A percentile compares a stretch with the other conserved stretches of the same genome.
phyloP scores from a whole-genome alignment of 2,888 invertebrate genomes.

The Agriotes lineatus region DNA sequence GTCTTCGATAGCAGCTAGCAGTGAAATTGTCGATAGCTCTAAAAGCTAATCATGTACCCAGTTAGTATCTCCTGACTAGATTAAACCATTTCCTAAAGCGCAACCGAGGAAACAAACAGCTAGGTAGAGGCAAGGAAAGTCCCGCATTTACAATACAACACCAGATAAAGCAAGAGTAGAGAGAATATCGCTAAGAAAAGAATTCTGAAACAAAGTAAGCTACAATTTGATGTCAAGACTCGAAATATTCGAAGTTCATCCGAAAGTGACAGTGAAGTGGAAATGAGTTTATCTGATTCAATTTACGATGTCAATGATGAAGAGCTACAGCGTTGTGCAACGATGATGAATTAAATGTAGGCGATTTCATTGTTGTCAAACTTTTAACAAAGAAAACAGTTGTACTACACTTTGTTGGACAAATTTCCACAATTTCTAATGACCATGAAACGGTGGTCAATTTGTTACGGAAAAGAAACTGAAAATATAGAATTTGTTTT shows the following conservation, averaged over 20 bases:
- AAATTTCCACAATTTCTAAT: slow-evolving; percentile 24
- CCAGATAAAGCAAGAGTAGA: slow-evolving; percentile 18
- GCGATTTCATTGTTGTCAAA: slow-evolving; percentile 15
- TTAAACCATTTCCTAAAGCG: slow-evolving; percentile 11
- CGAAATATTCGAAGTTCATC: slow-evolving; percentile 21
- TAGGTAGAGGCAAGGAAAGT: not conserved
- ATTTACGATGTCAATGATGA: slow-evolving; percentile 23
- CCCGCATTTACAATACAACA: slow-evolving; percentile 8
- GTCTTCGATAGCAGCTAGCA: slow-evolving; percentile 1
- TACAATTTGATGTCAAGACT: slow-evolving; percentile 24
- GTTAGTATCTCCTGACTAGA: not conserved
- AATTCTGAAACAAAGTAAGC: not conserved
- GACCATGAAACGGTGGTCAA: slow-evolving; percentile 11
- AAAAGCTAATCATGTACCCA: not conserved
- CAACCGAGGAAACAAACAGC: slow-evolving; percentile 8
- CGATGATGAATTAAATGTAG: slow-evolving; percentile 21
- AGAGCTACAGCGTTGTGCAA: slow-evolving; percentile 22
- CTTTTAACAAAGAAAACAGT: slow-evolving; percentile 23
- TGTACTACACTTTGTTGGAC: too few species aligned
- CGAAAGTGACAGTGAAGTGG: slow-evolving; percentile 19
- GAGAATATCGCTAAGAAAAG: slow-evolving; percentile 10
- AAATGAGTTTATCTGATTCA: slow-evolving; percentile 30
- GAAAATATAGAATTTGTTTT: slow-evolving; percentile 14
- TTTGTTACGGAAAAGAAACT: slow-evolving; percentile 23
- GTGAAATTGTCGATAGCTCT: slow-evolving; percentile 11